Conservation (phyloP, 2,888 invertebrate species). For the Vanessa cardui region DNA sequence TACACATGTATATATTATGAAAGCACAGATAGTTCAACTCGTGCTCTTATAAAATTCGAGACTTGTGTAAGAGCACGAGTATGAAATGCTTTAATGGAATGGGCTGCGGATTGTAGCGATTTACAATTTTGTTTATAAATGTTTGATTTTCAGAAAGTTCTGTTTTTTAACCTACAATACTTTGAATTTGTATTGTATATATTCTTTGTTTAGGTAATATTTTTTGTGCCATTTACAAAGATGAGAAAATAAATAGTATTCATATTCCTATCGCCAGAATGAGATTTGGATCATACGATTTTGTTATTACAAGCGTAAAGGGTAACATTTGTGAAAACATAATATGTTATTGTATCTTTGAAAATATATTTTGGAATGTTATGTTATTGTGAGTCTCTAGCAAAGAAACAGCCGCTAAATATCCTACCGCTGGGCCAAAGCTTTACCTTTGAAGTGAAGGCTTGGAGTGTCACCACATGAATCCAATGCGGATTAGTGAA, state of each 20-base stretch:
- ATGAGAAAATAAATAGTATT: constrained; percentile 16
- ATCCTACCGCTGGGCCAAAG: too few species aligned
- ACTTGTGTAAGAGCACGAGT: not conserved
- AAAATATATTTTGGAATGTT: too few species aligned
- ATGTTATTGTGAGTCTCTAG: too few species aligned
- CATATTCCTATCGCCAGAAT: not conserved
- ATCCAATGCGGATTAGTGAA: too few species aligned
- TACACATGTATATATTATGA: too few species aligned
- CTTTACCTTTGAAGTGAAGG: too few species aligned
- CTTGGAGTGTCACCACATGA: too few species aligned
- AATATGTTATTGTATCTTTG: too few species aligned
- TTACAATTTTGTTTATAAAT: not conserved
- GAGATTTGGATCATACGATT: not conserved
- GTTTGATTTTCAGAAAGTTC: too few species aligned
- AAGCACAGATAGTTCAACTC: not conserved
- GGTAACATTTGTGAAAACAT: not conserved
- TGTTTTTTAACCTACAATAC: too few species aligned
- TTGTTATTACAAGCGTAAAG: not conserved
- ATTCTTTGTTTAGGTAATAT: not conserved
- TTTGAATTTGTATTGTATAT: too few species aligned
- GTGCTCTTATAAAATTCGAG: not conserved
- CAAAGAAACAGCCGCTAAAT: too few species aligned
- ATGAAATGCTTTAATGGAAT: not conserved
- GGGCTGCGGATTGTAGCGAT: not conserved
- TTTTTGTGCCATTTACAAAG: constrained; percentile 27